Evolutionary conservation across 2,888 invertebrate species (phyloP), one percentile per base, ranked within the genome.

Genomic region (Achlya flavicornis): DNA sequence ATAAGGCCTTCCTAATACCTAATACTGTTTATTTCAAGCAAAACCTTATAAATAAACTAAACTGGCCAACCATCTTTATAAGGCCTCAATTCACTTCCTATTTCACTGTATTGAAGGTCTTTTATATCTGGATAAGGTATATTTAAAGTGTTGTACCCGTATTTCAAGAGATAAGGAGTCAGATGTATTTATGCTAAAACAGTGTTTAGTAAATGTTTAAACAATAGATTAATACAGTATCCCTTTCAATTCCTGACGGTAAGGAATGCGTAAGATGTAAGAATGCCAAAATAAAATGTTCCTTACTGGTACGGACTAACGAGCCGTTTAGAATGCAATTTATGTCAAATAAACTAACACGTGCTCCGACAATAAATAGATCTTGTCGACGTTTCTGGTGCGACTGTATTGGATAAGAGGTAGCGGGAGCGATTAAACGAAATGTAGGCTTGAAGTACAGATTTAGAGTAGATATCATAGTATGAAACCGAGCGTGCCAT

Each of bases 281-380:
- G 79, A 71, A 77, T 74, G 74, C 76, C 78, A 78, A 80, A 83
- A 86, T 83, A 84, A 79, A 85, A 85, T 82, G 80, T 74, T 75
- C 68, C 65, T 75, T 73, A 73, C 76, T 80, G 77, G 69, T 72
- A 70, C 81, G 76, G 83, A 82, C 87, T 91, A 91, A 89, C 87
- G 83, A 86, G 85, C 79, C 80, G 82, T 85, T 89, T 82, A 83
- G 87, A 88, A 89, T 87, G 84, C 82, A 78, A 86, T 91, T 91
- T 88, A 89, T 89, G 89, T 90, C 88, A 91, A 91, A 90, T 88
- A 90, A 88, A 92, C 81, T 86, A 89, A 89, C 90, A 88, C 91
- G 89, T 87, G 86, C 76, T 80, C 66, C 63, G 80, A 84, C 84
- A 86, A 90, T 91, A 91, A 91, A 92, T 91, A 91, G 89, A 91